These are phyloP conservation scores for Epirrhoe alternata DNA, from an alignment of 2,888 invertebrate genomes.

Conservation along the genomic window DNA sequence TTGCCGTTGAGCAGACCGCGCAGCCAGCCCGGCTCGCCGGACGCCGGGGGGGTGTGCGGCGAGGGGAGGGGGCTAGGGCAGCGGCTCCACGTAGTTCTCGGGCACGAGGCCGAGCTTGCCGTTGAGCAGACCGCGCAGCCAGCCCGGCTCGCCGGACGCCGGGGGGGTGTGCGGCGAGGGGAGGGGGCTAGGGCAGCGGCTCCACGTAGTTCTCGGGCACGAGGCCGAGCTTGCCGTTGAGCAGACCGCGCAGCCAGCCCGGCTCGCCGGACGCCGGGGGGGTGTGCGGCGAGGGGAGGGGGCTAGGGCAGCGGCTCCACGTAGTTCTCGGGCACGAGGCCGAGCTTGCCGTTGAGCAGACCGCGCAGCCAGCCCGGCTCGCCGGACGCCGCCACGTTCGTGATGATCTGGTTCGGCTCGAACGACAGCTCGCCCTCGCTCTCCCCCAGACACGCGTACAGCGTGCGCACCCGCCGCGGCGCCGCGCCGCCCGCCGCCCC, in stretches of 20 bases:
- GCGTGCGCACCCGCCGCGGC: conserved; percentile 92
- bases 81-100: conserved; percentile 97
- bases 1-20: conserved; percentile 91
- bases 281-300: not conserved
- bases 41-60: not conserved
- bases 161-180: not conserved
- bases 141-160: conserved; percentile 17
- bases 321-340: conserved; percentile 98
- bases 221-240: conserved; percentile 96
- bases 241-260: conserved; percentile 67
- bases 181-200: conserved; percentile 87
- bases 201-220: conserved; percentile 99
- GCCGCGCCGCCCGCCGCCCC: conserved; percentile 17
- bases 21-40: conserved; percentile 11
- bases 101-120: conserved; percentile 97
- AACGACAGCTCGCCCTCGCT: conserved; percentile 98
- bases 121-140: conserved; percentile 86
- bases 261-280: conserved; percentile 16
- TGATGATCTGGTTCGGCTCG: conserved; percentile 99
- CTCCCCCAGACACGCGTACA: conserved; percentile 98
- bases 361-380: conserved; percentile 99
- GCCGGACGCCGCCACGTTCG: conserved; percentile 95
- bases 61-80: conserved; percentile 83
- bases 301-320: conserved; percentile 93
- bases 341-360: conserved; percentile 94